Conservation (phyloP, 2,888 invertebrate species). For the Tipula unca region DNA sequence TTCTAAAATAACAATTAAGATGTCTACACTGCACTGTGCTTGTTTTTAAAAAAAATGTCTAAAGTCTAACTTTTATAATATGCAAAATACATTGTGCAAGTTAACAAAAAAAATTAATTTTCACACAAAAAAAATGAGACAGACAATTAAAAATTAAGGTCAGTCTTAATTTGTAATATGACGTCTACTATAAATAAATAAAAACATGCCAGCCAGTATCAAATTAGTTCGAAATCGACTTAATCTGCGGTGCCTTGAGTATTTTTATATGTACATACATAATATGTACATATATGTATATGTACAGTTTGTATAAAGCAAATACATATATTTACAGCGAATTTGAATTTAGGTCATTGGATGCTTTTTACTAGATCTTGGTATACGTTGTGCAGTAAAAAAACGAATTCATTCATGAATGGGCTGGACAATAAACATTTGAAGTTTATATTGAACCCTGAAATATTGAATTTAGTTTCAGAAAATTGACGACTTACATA, state of each 20-base stretch:
- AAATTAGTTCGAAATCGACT: not conserved
- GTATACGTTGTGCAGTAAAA: too few species aligned
- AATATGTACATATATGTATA: too few species aligned
- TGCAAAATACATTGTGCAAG: not conserved
- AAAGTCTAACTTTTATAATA: not conserved
- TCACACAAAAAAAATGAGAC: slow-evolving; percentile 8
- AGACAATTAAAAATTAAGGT: slow-evolving; percentile 1
- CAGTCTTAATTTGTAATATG: not conserved
- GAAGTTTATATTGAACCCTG: too few species aligned
- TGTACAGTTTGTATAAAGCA: too few species aligned
- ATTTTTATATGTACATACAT: not conserved
- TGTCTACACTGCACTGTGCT: not conserved
- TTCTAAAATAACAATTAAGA: not conserved
- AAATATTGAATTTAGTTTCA: too few species aligned
- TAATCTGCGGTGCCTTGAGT: not conserved
- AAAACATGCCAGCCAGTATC: not conserved
- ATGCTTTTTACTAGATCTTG: too few species aligned
- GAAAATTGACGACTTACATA: too few species aligned
- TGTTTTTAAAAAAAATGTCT: not conserved
- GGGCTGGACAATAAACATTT: too few species aligned
- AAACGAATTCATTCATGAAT: too few species aligned
- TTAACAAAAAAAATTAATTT: not conserved
- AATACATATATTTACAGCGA: too few species aligned
- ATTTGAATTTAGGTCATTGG: too few species aligned
- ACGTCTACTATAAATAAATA: not conserved